Base-by-base conservation (phyloP, 2,113 vertebrate species). In the Campylomormyrus tamandua region DNA sequence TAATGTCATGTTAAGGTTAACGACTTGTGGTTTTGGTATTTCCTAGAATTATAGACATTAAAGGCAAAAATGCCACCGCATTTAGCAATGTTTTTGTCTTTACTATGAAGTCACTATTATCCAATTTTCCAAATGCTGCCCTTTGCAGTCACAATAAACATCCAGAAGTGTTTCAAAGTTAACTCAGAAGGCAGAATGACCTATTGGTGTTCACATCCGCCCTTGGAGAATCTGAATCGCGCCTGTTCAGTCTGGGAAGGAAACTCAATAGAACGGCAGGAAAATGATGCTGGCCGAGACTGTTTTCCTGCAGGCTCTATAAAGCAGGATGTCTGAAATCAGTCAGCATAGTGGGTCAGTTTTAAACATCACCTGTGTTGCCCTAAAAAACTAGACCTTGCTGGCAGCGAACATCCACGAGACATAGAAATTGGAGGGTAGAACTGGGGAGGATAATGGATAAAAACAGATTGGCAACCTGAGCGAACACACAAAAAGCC, bases 21-120 rank as follows among this genome's bases (percentile, higher is more conserved):
- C 24, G 21, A 89, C n/a, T 88, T 88, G 45, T 74, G 62, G 88
- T 89, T 80, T 50, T 77, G 45, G 74, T 27, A 80, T 89, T 89
- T 77, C 21, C 46, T 50, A 8, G 15, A 35, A 35, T 77, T 46
- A 77, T 66, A 89, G 46, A 45, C n/a, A 89, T 77, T 74, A 45
- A 17, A 74, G n/a, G 66, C 21, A 74, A 77, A 89, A 89, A 89
- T 89, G 46, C 88, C 88, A 89, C 46, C 80, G n/a, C 15, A 24
- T 88, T 88, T 88, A 88, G 24, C 46, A 8, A 77, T 4, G 24
- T 45, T 70, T 31, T 70, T 70, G 3, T 70, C 10, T 52, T 77
- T 74, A 21, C 31, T 70, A 50, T 77, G 46, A 17, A 80, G 48
- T 62, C 11, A 7, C 62, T 62, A 19, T 58, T 56, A 7, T 87